Conservation (phyloP, 2,888 invertebrate species). For the Lochmaea crataegi region DNA sequence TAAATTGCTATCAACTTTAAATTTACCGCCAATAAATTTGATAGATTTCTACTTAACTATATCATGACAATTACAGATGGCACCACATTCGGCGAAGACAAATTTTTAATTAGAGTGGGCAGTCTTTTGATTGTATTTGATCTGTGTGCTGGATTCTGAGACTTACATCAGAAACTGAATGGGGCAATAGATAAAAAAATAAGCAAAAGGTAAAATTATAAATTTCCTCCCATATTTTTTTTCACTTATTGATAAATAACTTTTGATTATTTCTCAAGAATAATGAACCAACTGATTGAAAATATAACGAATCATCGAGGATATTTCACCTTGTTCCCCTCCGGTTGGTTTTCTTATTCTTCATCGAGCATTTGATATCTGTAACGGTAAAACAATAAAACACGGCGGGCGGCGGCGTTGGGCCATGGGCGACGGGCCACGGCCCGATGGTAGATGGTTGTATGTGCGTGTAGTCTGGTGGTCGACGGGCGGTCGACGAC, state of each 20-base stretch:
- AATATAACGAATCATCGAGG: constrained; percentile 12
- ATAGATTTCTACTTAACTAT: too few species aligned
- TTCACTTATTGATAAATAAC: not conserved
- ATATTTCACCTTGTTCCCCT: constrained; percentile 33
- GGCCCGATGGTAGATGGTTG: constrained; percentile 38
- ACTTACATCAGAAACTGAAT: too few species aligned
- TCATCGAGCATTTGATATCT: constrained; percentile 52
- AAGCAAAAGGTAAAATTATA: too few species aligned
- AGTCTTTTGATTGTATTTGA: too few species aligned
- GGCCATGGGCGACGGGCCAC: constrained; percentile 30
- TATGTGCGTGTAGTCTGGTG: constrained; percentile 63
- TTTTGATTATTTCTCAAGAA: not conserved
- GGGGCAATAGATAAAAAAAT: too few species aligned
- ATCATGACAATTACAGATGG: too few species aligned
- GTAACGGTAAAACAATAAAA: constrained; percentile 67
- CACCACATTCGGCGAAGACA: too few species aligned
- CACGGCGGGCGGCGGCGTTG: constrained; percentile 59
- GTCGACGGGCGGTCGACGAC: constrained; percentile 62
- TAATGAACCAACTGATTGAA: constrained; percentile 22
- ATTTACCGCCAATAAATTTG: too few species aligned
- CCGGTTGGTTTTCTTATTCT: constrained; percentile 30
- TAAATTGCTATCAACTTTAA: too few species aligned
- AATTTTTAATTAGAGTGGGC: too few species aligned
- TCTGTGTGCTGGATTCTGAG: too few species aligned
- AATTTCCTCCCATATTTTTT: not conserved